A percentile compares a stretch with the other conserved stretches of the same genome.
phyloP scores from a whole-genome alignment of 2,113 vertebrate genomes.

The Taxidea taxus region DNA sequence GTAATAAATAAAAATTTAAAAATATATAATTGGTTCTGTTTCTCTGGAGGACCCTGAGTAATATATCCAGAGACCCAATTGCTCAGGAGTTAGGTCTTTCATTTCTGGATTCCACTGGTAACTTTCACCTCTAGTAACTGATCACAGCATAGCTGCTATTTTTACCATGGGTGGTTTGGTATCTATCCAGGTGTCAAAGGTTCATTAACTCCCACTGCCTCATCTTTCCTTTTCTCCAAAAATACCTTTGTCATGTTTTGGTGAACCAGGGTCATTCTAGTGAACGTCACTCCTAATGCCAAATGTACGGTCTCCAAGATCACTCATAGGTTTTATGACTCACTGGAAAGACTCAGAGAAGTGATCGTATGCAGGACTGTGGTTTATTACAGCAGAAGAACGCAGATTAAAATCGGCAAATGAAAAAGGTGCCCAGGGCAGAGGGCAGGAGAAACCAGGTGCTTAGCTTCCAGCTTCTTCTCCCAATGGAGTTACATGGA shows the following conservation, averaged over 20 bases:
- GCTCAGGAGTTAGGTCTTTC: not conserved
- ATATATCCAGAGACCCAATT: not conserved
- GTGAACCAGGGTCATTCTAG: not conserved
- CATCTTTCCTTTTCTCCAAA: not conserved
- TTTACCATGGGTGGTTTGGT: not conserved
- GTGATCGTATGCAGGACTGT: not conserved
- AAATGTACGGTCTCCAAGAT: not conserved
- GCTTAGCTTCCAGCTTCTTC: not conserved
- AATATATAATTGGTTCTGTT: not conserved
- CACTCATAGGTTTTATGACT: not conserved
- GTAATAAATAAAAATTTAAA: not conserved
- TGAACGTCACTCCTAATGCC: not conserved
- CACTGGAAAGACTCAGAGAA: not conserved
- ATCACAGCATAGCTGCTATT: not conserved
- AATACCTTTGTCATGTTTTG: not conserved
- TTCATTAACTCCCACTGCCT: not conserved
- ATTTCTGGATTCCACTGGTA: not conserved
- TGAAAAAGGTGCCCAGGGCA: not conserved
- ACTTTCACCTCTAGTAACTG: not conserved
- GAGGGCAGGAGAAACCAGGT: not conserved
- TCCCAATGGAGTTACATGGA: not conserved
- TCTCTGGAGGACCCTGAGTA: not conserved
- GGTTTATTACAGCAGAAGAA: not conserved
- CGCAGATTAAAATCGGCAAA: not conserved
- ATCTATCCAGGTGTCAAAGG: not conserved